Percentiles rank a stretch among this genome's conserved stretches.
phyloP scores from a whole-genome alignment of 2,888 invertebrate genomes.

The Euspilapteryx auroguttella region DNA sequence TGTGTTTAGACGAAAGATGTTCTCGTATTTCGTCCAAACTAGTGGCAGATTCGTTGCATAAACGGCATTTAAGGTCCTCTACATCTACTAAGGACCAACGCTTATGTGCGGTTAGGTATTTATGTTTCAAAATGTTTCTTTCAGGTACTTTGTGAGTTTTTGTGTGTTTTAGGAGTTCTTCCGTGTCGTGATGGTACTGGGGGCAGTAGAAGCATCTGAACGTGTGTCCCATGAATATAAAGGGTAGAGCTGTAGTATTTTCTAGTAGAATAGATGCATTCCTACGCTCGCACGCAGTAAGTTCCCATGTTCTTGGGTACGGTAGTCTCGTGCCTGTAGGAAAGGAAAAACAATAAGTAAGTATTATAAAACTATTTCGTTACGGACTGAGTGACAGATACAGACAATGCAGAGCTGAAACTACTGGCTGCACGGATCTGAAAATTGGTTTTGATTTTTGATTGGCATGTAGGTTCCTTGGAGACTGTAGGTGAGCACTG shows the following conservation, averaged over 20 bases:
- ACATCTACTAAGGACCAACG: conserved; percentile 24
- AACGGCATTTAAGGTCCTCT: conserved; percentile 20
- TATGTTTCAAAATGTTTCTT: conserved; percentile 14
- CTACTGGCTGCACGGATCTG: no score
- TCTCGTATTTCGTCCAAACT: conserved; percentile 15
- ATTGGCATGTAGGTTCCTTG: no score
- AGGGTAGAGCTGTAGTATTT: conserved; percentile 25
- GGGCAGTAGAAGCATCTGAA: conserved; percentile 31
- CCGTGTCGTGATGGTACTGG: conserved; percentile 18
- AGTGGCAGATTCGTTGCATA: conserved; percentile 13
- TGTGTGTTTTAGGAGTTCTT: conserved; percentile 18
- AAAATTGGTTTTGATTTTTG: no score
- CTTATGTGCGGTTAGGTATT: conserved; percentile 20
- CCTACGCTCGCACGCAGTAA: conserved; percentile 21
- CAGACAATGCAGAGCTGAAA: no score
- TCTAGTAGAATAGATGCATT: conserved; percentile 25
- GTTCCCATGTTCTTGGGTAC: conserved; percentile 22
- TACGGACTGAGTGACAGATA: no score
- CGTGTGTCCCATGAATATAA: conserved; percentile 24
- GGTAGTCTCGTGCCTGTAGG: no score
- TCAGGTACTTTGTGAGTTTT: conserved; percentile 13
- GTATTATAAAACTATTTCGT: no score
- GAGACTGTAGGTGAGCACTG: no score
- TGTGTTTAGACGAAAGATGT: conserved; percentile 19
- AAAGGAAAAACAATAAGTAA: no score